Evolutionary conservation across 1,140 invertebrate species (phyloP).

Genomic region (Sesamia nonagrioides): DNA sequence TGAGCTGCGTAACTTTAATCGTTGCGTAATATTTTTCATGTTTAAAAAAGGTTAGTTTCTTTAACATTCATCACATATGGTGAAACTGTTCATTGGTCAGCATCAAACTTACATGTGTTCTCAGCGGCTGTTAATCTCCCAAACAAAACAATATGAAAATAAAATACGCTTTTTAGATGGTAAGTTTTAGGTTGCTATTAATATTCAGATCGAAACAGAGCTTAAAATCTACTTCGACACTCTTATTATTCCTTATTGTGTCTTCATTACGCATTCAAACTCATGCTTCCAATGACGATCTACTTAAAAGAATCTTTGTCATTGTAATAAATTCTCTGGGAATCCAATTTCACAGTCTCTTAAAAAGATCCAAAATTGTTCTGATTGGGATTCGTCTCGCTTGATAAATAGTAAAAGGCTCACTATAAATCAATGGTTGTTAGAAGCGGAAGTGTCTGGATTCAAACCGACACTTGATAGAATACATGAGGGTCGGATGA

Average conservation of each 20-base stretch:
- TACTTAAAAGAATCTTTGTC: constrained; percentile 43
- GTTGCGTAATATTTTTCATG: background rate
- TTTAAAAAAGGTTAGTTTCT: no score
- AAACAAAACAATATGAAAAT: constrained; percentile 40
- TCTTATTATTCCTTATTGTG: constrained; percentile 38
- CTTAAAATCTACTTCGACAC: constrained; percentile 29
- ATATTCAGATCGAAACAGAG: constrained; percentile 34
- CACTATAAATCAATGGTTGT: constrained; percentile 68
- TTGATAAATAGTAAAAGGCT: constrained; percentile 62
- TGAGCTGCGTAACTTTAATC: background rate
- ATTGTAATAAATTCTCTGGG: constrained; percentile 31
- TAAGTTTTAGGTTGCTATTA: constrained; percentile 39
- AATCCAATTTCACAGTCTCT: constrained; percentile 57
- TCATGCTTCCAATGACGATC: constrained; percentile 20
- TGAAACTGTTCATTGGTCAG: constrained; percentile 1
- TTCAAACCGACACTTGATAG: constrained; percentile 52
- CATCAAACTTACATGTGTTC: background rate
- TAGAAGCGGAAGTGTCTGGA: constrained; percentile 56
- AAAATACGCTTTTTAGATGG: constrained; percentile 12
- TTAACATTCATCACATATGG: constrained; percentile 24
- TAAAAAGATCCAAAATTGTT: constrained; percentile 54
- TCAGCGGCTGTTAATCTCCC: background rate
- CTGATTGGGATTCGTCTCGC: constrained; percentile 68
- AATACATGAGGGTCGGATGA: constrained; percentile 48
- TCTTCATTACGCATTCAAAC: constrained; percentile 45